phyloP scores from a whole-genome alignment of 2,113 vertebrate species.

The Lycaon pictus region DNA sequence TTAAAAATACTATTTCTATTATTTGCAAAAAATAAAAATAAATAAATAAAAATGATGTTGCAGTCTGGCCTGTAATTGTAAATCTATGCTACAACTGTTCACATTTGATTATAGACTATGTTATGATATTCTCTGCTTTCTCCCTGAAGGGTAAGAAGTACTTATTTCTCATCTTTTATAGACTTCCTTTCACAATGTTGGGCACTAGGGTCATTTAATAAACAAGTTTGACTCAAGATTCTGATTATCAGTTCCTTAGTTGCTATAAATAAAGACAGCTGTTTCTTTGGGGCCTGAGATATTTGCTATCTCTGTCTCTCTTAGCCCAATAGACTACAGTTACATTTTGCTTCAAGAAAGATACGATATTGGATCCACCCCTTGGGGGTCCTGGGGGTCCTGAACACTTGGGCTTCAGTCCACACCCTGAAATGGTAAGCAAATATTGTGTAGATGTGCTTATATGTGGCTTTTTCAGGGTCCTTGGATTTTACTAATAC shows the following conservation, averaged over 20 bases:
- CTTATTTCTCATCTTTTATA: not conserved
- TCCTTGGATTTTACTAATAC: not conserved
- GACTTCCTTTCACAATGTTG: not conserved
- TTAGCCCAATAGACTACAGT: not conserved
- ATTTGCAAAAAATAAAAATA: not conserved
- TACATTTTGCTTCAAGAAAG: not conserved
- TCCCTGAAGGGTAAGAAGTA: not conserved
- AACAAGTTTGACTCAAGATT: not conserved
- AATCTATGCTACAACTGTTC: not conserved
- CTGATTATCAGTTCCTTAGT: not conserved
- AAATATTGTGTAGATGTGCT: not conserved
- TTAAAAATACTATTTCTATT: not conserved
- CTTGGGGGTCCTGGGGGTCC: no score
- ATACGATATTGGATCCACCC: not conserved
- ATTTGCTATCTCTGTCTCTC: not conserved
- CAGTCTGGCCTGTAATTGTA: not conserved
- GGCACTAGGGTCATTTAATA: not conserved
- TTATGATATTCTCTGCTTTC: not conserved
- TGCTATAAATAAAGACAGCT: not conserved
- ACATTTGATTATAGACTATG: not conserved
- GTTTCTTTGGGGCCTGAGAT: not conserved
- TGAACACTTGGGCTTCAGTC: not conserved
- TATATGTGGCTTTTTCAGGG: not conserved
- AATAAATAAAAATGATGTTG: not conserved
- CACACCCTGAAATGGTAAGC: not conserved